These are phyloP conservation scores for Microcebus tavaratra DNA, from an alignment of 2,113 vertebrate genomes.

Conservation along the genomic window DNA sequence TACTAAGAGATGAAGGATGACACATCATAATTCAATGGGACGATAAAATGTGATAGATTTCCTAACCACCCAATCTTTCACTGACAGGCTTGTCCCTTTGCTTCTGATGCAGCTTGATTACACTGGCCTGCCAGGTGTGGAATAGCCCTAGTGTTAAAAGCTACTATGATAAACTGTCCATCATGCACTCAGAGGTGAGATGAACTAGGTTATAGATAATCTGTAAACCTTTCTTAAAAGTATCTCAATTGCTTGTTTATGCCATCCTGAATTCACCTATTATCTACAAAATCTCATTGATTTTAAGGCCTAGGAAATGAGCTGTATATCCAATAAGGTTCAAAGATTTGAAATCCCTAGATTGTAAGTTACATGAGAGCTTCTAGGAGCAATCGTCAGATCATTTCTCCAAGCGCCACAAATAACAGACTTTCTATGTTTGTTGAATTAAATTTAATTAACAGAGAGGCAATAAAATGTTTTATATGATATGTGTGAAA, in stretches of 20 bases:
- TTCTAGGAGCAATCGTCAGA: neutral
- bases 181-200: neutral
- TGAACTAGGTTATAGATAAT: neutral
- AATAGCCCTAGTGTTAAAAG: conserved; percentile 46
- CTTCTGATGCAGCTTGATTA: conserved; percentile 66
- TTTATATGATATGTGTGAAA: conserved; percentile 10
- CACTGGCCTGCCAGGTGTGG: neutral
- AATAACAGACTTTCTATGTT: neutral
- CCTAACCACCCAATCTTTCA: conserved; percentile 77
- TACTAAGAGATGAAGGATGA: conserved; percentile 78
- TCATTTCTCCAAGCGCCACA: neutral
- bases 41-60: conserved; percentile 81
- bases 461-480: neutral
- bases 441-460: conserved; percentile 47
- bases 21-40: conserved; percentile 74
- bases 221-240: neutral
- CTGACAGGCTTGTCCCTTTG: conserved; percentile 65
- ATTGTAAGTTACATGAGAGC: neutral
- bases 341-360: neutral
- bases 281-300: neutral
- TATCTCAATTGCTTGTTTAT: neutral
- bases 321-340: neutral
- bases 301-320: neutral
- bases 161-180: neutral
- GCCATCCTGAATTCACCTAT: neutral